phyloP scores from a whole-genome alignment of 2,888 invertebrate species.

The Neria commutata region DNA sequence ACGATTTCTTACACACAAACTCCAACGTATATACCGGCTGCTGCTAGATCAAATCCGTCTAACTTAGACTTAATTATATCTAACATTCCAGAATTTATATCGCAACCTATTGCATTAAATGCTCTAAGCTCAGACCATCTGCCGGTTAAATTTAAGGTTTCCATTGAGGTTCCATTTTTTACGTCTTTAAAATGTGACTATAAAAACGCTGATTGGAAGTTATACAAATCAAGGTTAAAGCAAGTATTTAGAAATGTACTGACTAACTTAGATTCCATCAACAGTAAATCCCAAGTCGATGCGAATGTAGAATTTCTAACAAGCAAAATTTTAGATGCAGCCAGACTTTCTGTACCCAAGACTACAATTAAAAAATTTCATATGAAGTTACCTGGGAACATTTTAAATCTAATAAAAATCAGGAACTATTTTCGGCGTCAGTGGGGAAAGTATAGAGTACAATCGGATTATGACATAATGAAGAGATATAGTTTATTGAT shows the following conservation, averaged over 20 bases:
- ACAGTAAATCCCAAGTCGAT: too few relatives aligned
- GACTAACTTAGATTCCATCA: background rate
- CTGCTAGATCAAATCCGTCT: background rate
- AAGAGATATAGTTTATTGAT: background rate
- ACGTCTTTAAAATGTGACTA: background rate
- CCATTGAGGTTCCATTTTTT: too few relatives aligned
- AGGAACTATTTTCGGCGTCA: slow-evolving; percentile 5
- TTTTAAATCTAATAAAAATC: background rate
- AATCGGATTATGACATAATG: slow-evolving; percentile 1
- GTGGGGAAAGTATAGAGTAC: background rate
- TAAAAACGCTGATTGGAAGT: slow-evolving; percentile 16
- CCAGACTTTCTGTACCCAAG: background rate
- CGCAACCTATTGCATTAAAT: slow-evolving; percentile 10
- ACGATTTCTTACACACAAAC: slow-evolving; percentile 1
- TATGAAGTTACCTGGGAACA: background rate
- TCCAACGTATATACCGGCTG: slow-evolving; percentile 10
- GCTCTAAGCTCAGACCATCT: slow-evolving; percentile 11
- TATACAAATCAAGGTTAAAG: background rate
- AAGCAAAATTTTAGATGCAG: background rate
- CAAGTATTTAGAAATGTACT: background rate
- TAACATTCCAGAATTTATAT: slow-evolving; percentile 10
- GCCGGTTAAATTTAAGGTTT: too few relatives aligned
- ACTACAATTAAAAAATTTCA: background rate
- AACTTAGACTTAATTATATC: slow-evolving; percentile 12
- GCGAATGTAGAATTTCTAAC: background rate